These are phyloP conservation scores for Thalassoma bifasciatum DNA, from an alignment of 2,113 vertebrate genomes.

Conservation along the genomic window DNA sequence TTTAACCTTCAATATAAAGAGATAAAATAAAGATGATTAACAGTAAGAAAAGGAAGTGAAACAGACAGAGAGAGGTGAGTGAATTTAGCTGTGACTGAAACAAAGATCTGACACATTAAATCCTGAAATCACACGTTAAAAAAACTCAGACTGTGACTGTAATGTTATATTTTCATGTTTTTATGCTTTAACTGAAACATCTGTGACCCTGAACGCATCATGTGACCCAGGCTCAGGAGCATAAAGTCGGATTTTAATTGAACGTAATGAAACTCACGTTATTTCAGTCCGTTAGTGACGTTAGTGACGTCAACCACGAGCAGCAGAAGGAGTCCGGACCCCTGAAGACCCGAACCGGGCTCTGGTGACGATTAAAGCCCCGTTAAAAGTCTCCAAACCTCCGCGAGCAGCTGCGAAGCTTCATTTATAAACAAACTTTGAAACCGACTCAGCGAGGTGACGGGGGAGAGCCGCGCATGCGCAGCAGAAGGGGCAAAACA, in stretches of 20 bases:
- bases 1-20: no score
- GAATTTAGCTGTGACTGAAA: neutral
- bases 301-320: neutral
- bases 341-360: no score
- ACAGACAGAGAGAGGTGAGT: neutral
- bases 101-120: no score
- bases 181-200: neutral
- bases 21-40: no score
- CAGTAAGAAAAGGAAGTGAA: slow-evolving; percentile 34
- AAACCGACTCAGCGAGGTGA: rapidly evolving
- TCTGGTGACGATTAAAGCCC: neutral
- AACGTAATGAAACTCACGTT: slow-evolving; percentile 60
- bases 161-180: neutral
- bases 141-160: no score
- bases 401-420: rapidly evolving
- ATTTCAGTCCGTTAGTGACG: neutral
- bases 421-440: neutral
- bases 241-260: neutral
- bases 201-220: rapidly evolving
- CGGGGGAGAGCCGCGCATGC: slow-evolving; percentile 40
- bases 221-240: neutral
- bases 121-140: rapidly evolving
- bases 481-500: neutral
- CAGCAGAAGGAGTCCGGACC: no score
- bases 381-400: neutral